A percentile compares a stretch with the other conserved stretches of the same genome.
These are phyloP conservation scores for Crotalus tigris DNA, from an alignment of 2,113 vertebrate genomes.

Conservation along the genomic window DNA sequence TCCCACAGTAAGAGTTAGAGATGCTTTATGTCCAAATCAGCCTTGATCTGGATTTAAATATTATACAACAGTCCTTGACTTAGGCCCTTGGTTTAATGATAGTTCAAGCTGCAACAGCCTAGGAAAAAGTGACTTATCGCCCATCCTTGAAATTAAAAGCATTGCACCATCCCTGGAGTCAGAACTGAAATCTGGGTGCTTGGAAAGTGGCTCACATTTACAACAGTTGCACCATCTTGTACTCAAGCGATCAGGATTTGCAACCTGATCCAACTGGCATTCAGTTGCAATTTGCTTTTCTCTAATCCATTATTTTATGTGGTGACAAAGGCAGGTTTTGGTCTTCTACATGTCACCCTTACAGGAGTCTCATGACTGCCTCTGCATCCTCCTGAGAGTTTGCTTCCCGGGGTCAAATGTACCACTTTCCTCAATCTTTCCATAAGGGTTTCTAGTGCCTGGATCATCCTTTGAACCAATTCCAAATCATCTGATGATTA, in stretches of 20 bases:
- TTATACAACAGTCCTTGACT: background rate
- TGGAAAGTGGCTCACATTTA: background rate
- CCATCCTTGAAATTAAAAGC: background rate
- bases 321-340: background rate
- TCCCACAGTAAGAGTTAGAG: background rate
- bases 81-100: background rate
- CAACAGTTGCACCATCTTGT: background rate
- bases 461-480: background rate
- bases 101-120: background rate
- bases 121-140: background rate
- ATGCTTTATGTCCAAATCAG: background rate
- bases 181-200: background rate
- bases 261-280: background rate
- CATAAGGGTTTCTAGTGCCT: background rate
- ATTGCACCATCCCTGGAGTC: background rate
- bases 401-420: background rate
- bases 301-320: background rate
- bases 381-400: background rate
- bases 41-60: background rate
- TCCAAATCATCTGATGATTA: background rate
- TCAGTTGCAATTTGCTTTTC: background rate
- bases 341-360: background rate
- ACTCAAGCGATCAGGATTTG: background rate
- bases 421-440: background rate
- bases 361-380: background rate